These are phyloP conservation scores for Gibbula magus DNA, from an alignment of 2,888 invertebrate species.

Conservation along the genomic window DNA sequence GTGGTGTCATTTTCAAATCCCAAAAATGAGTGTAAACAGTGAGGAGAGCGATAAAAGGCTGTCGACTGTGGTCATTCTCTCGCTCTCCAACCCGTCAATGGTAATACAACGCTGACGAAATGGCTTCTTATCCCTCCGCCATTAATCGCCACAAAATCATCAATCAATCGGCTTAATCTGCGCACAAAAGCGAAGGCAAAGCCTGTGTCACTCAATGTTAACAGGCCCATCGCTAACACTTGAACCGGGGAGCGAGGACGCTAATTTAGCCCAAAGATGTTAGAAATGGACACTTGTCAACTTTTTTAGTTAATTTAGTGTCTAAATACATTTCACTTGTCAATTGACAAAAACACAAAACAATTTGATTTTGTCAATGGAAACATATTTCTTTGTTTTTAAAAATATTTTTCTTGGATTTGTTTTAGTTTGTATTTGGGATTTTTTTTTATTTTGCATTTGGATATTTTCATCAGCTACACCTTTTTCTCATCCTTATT, in stretches of 20 bases:
- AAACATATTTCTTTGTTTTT: not conserved
- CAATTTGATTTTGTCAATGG: too few species aligned
- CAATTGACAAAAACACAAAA: not conserved
- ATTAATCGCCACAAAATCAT: constrained; percentile 29
- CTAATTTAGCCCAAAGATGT: constrained; percentile 18
- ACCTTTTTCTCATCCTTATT: too few species aligned
- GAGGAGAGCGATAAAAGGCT: not conserved
- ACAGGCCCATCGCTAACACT: not conserved
- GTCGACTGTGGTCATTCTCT: not conserved
- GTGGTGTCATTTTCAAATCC: constrained; percentile 4
- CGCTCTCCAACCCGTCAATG: not conserved
- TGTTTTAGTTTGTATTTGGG: too few species aligned
- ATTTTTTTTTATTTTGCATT: too few species aligned
- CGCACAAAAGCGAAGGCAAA: not conserved
- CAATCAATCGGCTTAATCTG: constrained; percentile 25
- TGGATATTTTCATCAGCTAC: too few species aligned
- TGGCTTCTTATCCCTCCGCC: constrained; percentile 23
- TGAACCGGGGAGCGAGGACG: not conserved
- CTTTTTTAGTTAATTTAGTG: constrained; percentile 15
- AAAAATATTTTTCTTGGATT: not conserved
- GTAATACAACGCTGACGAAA: constrained; percentile 18
- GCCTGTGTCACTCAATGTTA: constrained; percentile 15
- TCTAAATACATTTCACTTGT: constrained; percentile 24
- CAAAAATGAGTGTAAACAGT: not conserved
- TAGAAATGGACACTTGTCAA: constrained; percentile 11